phyloP scores from a whole-genome alignment of 2,113 vertebrate genomes.

The Terrapene triunguis region DNA sequence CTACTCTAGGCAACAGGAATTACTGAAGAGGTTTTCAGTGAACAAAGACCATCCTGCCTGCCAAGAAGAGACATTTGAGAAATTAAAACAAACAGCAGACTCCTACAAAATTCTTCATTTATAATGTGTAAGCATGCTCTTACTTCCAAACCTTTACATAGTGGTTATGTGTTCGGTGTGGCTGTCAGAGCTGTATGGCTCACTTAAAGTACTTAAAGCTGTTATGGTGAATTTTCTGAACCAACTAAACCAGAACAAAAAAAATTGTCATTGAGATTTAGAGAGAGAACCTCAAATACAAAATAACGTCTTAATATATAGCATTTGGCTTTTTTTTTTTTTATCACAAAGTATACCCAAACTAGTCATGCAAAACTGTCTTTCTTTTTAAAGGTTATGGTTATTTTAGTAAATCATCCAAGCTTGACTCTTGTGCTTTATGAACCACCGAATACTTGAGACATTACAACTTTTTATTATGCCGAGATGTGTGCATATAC shows the following conservation, averaged over 20 bases:
- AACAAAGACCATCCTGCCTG: constrained; percentile 51
- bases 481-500: not conserved
- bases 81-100: constrained; percentile 1
- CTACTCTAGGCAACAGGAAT: constrained; percentile 60
- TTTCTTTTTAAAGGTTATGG: constrained; percentile 12
- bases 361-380: not conserved
- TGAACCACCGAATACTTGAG: constrained; percentile 7
- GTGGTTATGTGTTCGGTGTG: not conserved
- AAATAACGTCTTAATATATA: constrained; percentile 2
- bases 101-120: not conserved
- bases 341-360: not conserved
- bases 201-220: not conserved
- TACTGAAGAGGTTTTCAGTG: constrained; percentile 45
- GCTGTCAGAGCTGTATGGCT: not conserved
- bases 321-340: not conserved
- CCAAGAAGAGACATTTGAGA: constrained; percentile 30
- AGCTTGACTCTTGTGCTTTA: constrained; percentile 9
- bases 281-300: constrained; percentile 33
- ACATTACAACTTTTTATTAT: not conserved
- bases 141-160: accelerated
- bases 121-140: accelerated
- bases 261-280: constrained; percentile 32
- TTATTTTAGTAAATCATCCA: constrained; percentile 39
- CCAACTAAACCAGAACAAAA: not conserved
- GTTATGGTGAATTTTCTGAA: constrained; percentile 10